Evolutionary conservation across 1,140 invertebrate genomes (phyloP), one percentile per base, ranked within the genome.

Genomic region (Drosophila sechellia): DNA sequence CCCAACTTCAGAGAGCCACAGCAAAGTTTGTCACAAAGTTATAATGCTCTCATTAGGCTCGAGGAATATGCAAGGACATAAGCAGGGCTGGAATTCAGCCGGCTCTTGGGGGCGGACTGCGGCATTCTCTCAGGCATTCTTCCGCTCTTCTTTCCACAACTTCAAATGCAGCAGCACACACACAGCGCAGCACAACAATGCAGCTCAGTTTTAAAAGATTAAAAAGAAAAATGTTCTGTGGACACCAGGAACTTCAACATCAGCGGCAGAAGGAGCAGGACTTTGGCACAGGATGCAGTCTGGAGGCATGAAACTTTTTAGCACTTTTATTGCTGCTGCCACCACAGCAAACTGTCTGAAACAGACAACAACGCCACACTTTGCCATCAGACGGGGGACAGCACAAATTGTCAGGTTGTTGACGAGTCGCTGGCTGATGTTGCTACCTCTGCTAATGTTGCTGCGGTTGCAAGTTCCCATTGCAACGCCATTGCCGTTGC

Each of bases 271-370:
- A 43, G 60, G 42, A 55, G 39, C 55, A 57, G 61, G 72, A 74
- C 79, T 73, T 66, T 46, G 31, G 52, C 48, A 86, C 83, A 86
- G 83, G 83, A 87, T 86, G 79, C 75, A 86, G 66, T 78, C 79
- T 76, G 80, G 79, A 78, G 75, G 83, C 75, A 87, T 86, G 68
- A 71, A 86, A 86, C 79, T 86, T 86, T 86, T 86, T 87, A 86
- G 83, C 83, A 87, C 81, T 86, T 86, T 87, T 87, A 79, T 86
- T 86, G 83, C 43, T 79, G 50, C 37, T 56, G 77, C 43, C 58
- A 50, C 42, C 71, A 63, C 58, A 55, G 35, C 49, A 64, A 63
- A 70, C 66, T 58, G 68, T 59, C 73, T 49, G 60, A 59, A 42
- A 34, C 46, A 54, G 22, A 25, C 39, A 61, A 50, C 50, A 17